Percentiles rank a stretch among this genome's conserved stretches.
Conservation (phyloP, 2,797 vertebrate species). For the Tachyglossus aculeatus region DNA sequence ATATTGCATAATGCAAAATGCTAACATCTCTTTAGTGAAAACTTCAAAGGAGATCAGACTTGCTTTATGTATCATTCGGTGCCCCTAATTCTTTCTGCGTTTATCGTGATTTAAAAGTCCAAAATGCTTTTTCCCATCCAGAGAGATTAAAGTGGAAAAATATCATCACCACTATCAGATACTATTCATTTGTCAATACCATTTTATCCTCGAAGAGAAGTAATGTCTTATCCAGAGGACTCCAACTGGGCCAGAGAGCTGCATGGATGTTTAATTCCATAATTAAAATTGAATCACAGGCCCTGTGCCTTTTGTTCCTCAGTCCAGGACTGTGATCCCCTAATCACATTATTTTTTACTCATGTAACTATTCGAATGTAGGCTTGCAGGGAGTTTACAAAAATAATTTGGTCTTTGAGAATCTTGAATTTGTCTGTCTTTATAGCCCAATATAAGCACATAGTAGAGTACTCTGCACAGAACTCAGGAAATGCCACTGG, state of each 20-base stretch:
- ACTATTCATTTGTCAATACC: conserved; percentile 20
- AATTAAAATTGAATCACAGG: too few species aligned
- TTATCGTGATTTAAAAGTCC: too few species aligned
- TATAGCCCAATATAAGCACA: too few species aligned
- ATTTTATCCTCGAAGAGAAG: conserved; percentile 27
- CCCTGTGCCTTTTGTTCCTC: neutral
- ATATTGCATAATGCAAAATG: neutral
- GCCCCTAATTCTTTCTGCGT: too few species aligned
- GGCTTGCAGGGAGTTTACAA: too few species aligned
- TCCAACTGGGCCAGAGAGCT: too few species aligned
- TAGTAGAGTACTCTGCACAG: too few species aligned
- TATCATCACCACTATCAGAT: neutral
- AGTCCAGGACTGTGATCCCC: neutral
- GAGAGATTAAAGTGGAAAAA: neutral
- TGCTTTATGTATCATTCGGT: neutral
- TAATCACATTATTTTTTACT: neutral
- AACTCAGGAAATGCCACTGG: too few species aligned
- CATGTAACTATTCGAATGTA: neutral
- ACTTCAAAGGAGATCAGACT: neutral
- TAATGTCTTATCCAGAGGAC: too few species aligned
- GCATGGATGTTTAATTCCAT: too few species aligned
- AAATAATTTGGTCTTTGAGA: too few species aligned
- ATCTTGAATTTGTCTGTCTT: too few species aligned
- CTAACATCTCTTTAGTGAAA: neutral
- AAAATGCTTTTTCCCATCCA: neutral